Evolutionary conservation across 2,888 invertebrate species (phyloP), one percentile per base, ranked within the genome.

Genomic region (Agriopis leucophaearia): DNA sequence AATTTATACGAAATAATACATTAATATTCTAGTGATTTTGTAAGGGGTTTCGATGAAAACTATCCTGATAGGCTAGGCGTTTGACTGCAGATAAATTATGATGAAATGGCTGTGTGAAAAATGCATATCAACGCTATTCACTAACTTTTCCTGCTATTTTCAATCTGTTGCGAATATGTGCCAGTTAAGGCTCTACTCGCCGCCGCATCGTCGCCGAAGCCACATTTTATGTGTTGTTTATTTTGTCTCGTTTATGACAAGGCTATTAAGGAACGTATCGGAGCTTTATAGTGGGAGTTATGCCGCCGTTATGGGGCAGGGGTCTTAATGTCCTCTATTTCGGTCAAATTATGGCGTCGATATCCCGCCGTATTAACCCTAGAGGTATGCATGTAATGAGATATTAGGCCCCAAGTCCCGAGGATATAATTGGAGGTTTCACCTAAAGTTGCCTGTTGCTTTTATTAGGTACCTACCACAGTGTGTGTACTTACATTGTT

Each of bases 231-330:
- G 18, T 35, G 48, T 56, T 63, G 63, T 64, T 64, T 64, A 64
- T 59, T 64, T 64, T 59, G 64, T 54, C 45, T 52, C 52, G 58
- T 59, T 59, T 64, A 64, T 64, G 54, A 51, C 64, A 27, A 45
- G 40, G 36, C 64, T 58, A 54, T 64, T 64, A 64, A 52, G 57
- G 57, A 36, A 59, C 64, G 47, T 54, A 59, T 64, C 58, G 64
- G 8, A 35, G 52, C 52, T 64, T 64, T 47, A 64, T 64, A 64
- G 64, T 47, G 58, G 45, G 47, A 64, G 64, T 64, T 59, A 64
- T 44, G 64, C 44, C 55, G 40, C 56, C 27, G 10, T 15, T 36
- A 59, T 54, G 59, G 40, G 58, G 47, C 52, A 18, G 51, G 58
- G 52, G 58, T 16, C 64, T 40, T 59, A 59, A 64, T 54, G 45